A percentile compares a stretch with the other conserved stretches of the same genome.
phyloP scores from a whole-genome alignment of 2,113 vertebrate species.

The Shinisaurus crocodilurus region DNA sequence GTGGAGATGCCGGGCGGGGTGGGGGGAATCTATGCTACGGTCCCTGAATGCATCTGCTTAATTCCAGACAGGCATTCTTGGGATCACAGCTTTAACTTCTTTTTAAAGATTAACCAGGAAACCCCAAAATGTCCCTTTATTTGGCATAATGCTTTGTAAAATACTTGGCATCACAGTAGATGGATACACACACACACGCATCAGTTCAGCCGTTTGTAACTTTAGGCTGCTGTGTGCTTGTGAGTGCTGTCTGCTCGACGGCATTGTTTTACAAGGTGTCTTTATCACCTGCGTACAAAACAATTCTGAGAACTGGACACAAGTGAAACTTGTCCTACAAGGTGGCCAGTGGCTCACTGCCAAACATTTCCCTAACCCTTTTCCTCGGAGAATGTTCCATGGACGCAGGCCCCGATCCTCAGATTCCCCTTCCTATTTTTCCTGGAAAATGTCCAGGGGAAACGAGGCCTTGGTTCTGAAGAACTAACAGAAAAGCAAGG shows the following conservation, averaged over 20 bases:
- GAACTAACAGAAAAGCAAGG: background rate
- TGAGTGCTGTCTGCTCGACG: background rate
- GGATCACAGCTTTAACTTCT: background rate
- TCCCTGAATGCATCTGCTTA: no score
- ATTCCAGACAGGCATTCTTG: background rate
- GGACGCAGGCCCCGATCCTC: conserved; percentile 7
- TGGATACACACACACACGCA: background rate
- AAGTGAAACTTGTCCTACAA: conserved; percentile 14
- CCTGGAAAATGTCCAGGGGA: conserved; percentile 5
- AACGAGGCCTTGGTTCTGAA: accelerated
- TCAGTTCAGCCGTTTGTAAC: conserved; percentile 19
- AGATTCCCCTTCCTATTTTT: background rate
- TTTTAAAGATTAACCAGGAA: background rate
- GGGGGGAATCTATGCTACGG: background rate
- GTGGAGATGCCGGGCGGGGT: background rate
- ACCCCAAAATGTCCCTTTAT: conserved; percentile 1
- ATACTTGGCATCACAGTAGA: conserved; percentile 38
- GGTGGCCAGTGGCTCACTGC: conserved; percentile 27
- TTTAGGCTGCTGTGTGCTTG: conserved; percentile 4
- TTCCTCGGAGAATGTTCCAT: background rate
- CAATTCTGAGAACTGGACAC: conserved; percentile 12
- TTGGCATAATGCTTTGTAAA: conserved; percentile 32
- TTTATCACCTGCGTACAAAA: background rate
- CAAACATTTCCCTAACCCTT: conserved; percentile 43
- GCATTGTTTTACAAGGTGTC: background rate